These are phyloP conservation scores for Fistularia tabacaria DNA, from an alignment of 2,797 vertebrate genomes.

Conservation along the genomic window DNA sequence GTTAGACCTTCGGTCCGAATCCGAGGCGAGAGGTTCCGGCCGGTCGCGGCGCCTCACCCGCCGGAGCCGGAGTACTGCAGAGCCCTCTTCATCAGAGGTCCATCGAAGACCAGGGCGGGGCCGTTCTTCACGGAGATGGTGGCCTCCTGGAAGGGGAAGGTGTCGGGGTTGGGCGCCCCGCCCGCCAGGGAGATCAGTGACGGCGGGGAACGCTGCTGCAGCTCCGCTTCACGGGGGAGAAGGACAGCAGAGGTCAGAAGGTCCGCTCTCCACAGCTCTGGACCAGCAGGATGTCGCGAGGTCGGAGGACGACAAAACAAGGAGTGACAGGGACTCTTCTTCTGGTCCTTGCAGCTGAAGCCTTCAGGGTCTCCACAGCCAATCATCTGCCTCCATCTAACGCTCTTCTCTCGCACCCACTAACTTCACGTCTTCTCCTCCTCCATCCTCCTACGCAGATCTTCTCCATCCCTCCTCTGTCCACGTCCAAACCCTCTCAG, in stretches of 20 bases:
- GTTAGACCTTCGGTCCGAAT: not conserved
- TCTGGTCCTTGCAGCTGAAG: too few relatives aligned
- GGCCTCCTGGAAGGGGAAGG: constrained; percentile 88
- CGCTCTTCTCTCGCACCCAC: too few relatives aligned
- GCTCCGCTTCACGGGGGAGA: constrained; percentile 73
- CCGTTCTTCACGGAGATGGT: constrained; percentile 75
- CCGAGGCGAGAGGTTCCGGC: not conserved
- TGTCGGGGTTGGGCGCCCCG: constrained; percentile 85
- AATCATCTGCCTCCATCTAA: too few relatives aligned
- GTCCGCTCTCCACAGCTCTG: too few relatives aligned
- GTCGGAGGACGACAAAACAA: too few relatives aligned
- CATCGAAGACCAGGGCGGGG: constrained; percentile 72
- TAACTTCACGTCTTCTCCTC: too few relatives aligned
- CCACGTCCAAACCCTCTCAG: too few relatives aligned
- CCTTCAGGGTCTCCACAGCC: too few relatives aligned
- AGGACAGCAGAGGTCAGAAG: not conserved
- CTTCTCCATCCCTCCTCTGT: too few relatives aligned
- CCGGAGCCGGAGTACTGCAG: constrained; percentile 87
- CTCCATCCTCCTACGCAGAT: too few relatives aligned
- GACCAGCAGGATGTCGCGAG: too few relatives aligned
- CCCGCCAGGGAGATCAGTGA: constrained; percentile 88
- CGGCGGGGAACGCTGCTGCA: constrained; percentile 78
- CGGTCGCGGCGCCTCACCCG: constrained; percentile 73
- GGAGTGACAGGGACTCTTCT: too few relatives aligned
- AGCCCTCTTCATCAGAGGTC: constrained; percentile 82